Evolutionary conservation across 2,797 vertebrate genomes (phyloP), one percentile per base, ranked within the genome.

Genomic region (Taenioides sp.): DNA sequence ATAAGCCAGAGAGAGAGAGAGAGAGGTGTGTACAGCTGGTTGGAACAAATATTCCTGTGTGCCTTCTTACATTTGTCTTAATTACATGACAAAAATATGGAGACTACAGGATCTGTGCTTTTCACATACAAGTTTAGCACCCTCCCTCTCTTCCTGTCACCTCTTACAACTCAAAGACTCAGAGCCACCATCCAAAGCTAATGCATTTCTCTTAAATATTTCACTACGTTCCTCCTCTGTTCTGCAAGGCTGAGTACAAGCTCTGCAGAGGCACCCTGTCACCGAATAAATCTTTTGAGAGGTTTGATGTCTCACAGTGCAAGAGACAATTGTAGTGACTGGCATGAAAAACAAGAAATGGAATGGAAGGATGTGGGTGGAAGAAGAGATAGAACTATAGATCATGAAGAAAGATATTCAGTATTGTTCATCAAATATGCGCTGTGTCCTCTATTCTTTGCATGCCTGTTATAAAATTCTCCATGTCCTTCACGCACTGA

Each of bases 121-220:
- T 70, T 67, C 69, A 54, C 25, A 34, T 71, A 28, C 67, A 31
- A 3, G 27, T 55, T 11, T 71, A 43, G 10, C 22, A 25, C 34
- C 11, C 14, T 18, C n/a, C 16, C 16, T 40, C 49, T n/a, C 22
- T 20, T 65, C 22, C 20, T 77, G 83, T 83, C 75, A 74, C 88
- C 77, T 70, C 80, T 69, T 75, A 86, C 83, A 87, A 89, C 88
- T 84, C 83, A 81, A 76, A 66, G 59, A 69, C 65, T 67, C 73
- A 73, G 82, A 43, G 70, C 74, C 80, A 80, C 79, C 23, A 50
- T 81, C 85, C 86, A 85, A 79, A 87, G 84, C 87, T 94, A 94
- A 94, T 93, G 93, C 87, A 83, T 87, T 92, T 85, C 79, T 79
- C 79, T 85, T 94, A 89, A 95, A 95, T 94, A 94, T 94, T 94